Conservation (phyloP, 2,888 invertebrate genomes). For the Helleia helle region DNA sequence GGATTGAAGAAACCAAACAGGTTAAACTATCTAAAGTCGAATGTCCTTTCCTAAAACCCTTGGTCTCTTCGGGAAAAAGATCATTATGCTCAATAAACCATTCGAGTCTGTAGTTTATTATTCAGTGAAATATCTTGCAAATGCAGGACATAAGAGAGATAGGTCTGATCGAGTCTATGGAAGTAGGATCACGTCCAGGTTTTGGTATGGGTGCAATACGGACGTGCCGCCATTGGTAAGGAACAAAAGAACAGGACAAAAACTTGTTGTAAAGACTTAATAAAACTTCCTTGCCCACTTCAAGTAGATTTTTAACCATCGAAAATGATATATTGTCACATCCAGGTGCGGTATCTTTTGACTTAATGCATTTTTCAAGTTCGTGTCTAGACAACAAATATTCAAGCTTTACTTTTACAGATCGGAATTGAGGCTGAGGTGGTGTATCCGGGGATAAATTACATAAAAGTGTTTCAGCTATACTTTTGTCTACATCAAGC, state of each 20-base stretch:
- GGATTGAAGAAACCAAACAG: constrained; percentile 5
- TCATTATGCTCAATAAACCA: neutral
- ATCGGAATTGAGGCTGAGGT: too few species aligned
- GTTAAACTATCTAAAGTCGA: constrained; percentile 14
- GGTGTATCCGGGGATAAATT: too few species aligned
- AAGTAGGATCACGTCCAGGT: neutral
- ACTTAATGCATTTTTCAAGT: too few species aligned
- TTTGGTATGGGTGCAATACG: neutral
- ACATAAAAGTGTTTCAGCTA: too few species aligned
- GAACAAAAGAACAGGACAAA: neutral
- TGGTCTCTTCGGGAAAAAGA: neutral
- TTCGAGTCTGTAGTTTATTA: neutral
- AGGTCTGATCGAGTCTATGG: neutral
- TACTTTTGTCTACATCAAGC: too few species aligned
- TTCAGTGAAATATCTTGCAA: neutral
- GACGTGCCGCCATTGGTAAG: neutral
- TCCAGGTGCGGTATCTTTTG: too few species aligned
- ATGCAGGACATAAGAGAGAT: neutral
- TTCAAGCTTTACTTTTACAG: too few species aligned
- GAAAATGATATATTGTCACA: too few species aligned
- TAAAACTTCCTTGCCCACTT: neutral
- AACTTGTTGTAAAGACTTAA: neutral
- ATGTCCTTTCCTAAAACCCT: constrained; percentile 11
- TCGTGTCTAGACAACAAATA: too few species aligned
- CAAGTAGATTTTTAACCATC: neutral